These are phyloP conservation scores for Rhodeus uyekii DNA, from an alignment of 2,797 vertebrate genomes.

Conservation along the genomic window DNA sequence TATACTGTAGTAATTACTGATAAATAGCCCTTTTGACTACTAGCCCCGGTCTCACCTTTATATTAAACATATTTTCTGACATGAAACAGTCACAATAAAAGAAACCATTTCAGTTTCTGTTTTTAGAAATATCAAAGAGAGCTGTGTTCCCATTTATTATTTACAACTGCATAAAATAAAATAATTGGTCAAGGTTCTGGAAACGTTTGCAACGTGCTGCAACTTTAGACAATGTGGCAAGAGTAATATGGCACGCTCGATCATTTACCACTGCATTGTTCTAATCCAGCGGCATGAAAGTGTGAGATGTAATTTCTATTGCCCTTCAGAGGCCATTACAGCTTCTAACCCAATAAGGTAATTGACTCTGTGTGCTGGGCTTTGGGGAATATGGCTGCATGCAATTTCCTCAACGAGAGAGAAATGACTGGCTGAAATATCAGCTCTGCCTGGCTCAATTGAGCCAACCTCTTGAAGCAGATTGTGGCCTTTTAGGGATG, in stretches of 20 bases:
- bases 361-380: slow-evolving; percentile 67
- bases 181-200: background rate
- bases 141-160: background rate
- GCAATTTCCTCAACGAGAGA: slow-evolving; percentile 59
- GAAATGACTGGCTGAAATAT: slow-evolving; percentile 55
- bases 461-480: slow-evolving; percentile 60
- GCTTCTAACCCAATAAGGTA: slow-evolving; percentile 70
- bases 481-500: slow-evolving; percentile 55
- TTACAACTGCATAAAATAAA: background rate
- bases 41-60: background rate
- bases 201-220: background rate
- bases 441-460: slow-evolving; percentile 60
- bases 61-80: background rate
- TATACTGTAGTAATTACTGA: background rate
- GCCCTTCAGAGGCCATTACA: slow-evolving; percentile 69
- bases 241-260: slow-evolving; percentile 59
- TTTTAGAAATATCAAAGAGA: background rate
- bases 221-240: slow-evolving; percentile 32
- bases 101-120: background rate
- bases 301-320: slow-evolving; percentile 70
- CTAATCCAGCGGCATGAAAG: slow-evolving; percentile 63
- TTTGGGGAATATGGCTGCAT: slow-evolving; percentile 60
- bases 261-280: slow-evolving; percentile 65
- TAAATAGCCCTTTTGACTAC: too few species aligned
- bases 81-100: background rate